These are phyloP conservation scores for Zootoca vivipara DNA, from an alignment of 2,113 vertebrate species.

Conservation along the genomic window DNA sequence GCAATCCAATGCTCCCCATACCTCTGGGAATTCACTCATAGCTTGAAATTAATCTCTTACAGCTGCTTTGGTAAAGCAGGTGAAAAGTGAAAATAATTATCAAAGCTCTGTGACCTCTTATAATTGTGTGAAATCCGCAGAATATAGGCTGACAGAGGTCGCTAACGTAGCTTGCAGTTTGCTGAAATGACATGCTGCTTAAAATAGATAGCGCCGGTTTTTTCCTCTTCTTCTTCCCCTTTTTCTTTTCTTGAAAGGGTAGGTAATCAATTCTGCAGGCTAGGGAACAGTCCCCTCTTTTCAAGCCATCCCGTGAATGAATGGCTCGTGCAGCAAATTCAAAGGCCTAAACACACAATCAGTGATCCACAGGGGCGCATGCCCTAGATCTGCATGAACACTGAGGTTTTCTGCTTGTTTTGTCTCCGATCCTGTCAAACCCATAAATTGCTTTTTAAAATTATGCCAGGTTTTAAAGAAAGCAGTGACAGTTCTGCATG, in stretches of 20 bases:
- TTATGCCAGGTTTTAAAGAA: conserved; percentile 8
- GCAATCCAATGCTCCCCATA: conserved; percentile 37
- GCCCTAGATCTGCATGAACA: conserved; percentile 19
- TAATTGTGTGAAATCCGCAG: conserved; percentile 52
- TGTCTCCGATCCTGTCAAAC: neutral
- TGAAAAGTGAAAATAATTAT: conserved; percentile 68
- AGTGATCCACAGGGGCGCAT: neutral
- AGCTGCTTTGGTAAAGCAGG: conserved; percentile 52
- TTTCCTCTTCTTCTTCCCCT: neutral
- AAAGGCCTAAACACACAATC: conserved; percentile 24
- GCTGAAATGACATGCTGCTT: conserved; percentile 48
- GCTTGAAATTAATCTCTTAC: conserved; percentile 61
- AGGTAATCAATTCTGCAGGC: conserved; percentile 21
- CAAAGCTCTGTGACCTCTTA: conserved; percentile 49
- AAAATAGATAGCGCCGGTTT: conserved; percentile 40
- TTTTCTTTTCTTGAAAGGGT: conserved; percentile 40
- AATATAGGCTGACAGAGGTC: conserved; percentile 45
- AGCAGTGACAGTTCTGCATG: neutral
- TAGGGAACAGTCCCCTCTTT: conserved; percentile 38
- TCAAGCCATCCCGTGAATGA: conserved; percentile 18
- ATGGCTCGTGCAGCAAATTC: conserved; percentile 45
- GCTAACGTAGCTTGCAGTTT: conserved; percentile 45
- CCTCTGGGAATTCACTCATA: conserved; percentile 56
- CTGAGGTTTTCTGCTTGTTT: neutral
- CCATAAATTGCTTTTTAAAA: conserved; percentile 12